Base-by-base conservation (phyloP, 2,888 invertebrate species). In the Lasioglossum malachurum region DNA sequence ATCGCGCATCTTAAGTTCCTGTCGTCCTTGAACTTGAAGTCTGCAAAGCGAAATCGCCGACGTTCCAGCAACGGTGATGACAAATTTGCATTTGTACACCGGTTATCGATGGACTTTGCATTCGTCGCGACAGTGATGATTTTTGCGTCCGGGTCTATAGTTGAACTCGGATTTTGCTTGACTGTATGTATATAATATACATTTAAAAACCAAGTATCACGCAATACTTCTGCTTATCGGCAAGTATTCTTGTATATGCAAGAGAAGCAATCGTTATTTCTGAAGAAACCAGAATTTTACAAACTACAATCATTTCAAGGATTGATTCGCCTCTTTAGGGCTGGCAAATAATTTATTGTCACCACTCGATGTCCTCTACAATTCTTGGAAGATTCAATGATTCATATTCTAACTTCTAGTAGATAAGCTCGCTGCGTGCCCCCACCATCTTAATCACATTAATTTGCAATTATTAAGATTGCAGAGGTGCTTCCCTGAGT, bases 11-110 rank as follows among this genome's bases (percentile, higher is more conserved):
- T 31, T n/a, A 23, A 19, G 0, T 71, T 38, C 23, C 41, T 10
- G 69, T 41, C 2, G 10, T 69, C 69, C 69, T 69, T 69, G 41
- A 71, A 71, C 69, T 71, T 71, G 69, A 38, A 71, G 19, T 67
- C 31, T 8, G 5, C 19, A 19, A 3, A 31, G 67, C 19, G 31
- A 35, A 35, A 31, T 35, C 67, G 35, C 19, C 35, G 35, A 35
- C 67, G 35, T 19, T 35, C 19, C 19, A 5, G 10, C 67, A 10
- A 67, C 35, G 19, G 0, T 3, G 67, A 35, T 31, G 35, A 67
- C 2, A 19, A 67, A 67, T 67, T 67, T 67, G 35, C 67, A 67
- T 67, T 31, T 35, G 16, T 67, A 7, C 67, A 19, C 16, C 67
- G 67, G 16, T 8, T 10, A 19, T 64, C 35, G 35, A 35, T 64